These are phyloP conservation scores for Malthinus flaveolus DNA, from an alignment of 2,888 invertebrate species.

Conservation along the genomic window DNA sequence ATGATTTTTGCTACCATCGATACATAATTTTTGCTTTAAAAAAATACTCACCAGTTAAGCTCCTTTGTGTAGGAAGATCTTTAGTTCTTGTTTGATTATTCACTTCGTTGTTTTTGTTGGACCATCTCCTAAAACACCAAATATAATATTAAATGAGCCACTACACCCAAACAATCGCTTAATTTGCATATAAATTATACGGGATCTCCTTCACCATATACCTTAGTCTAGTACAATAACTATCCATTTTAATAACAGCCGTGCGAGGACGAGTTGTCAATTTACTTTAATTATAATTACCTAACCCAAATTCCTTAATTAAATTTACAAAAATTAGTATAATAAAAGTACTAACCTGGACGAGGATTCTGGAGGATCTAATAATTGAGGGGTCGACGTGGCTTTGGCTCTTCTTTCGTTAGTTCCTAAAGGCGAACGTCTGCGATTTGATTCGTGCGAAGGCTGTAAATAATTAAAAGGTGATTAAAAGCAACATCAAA, in stretches of 20 bases:
- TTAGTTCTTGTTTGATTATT: constrained; percentile 35
- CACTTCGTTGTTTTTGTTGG: constrained; percentile 36
- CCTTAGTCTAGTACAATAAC: neutral
- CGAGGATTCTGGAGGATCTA: constrained; percentile 45
- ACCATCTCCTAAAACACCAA: constrained; percentile 41
- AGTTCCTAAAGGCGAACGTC: constrained; percentile 47
- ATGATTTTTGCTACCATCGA: too few relatives aligned
- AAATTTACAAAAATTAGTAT: constrained; percentile 10
- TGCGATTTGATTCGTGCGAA: constrained; percentile 48
- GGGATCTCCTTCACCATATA: neutral
- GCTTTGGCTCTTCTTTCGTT: constrained; percentile 45
- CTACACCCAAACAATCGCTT: constrained; percentile 12
- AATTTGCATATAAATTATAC: constrained; percentile 15
- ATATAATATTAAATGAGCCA: constrained; percentile 15
- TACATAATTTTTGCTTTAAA: too few relatives aligned
- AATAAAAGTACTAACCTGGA: constrained; percentile 38
- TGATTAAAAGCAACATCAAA: neutral
- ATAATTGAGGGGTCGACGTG: constrained; percentile 51
- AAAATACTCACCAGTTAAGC: constrained; percentile 42
- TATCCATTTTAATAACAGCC: too few relatives aligned
- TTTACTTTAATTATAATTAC: too few relatives aligned
- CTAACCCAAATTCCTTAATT: neutral
- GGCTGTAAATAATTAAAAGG: constrained; percentile 43
- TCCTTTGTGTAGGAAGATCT: constrained; percentile 38
- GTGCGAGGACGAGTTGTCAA: too few relatives aligned